Conservation (phyloP, 2,888 invertebrate genomes). For the Drosophila mimica region DNA sequence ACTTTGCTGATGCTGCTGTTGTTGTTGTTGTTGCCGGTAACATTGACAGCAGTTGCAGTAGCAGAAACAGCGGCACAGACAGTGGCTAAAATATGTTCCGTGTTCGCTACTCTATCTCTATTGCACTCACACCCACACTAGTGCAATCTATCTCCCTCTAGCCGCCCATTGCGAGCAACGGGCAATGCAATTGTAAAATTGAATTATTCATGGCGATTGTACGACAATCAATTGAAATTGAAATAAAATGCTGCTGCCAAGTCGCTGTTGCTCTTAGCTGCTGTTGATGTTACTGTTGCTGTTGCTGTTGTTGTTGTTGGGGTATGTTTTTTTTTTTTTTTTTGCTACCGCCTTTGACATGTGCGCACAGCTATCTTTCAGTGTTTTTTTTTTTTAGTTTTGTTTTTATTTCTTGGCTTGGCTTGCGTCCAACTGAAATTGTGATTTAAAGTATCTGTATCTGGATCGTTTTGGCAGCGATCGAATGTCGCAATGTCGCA, state of each 20-base stretch:
- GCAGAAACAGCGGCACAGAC: slow-evolving; percentile 42
- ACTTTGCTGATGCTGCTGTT: slow-evolving; percentile 27
- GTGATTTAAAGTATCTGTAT: slow-evolving; percentile 81
- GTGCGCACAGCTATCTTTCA: slow-evolving; percentile 77
- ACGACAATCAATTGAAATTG: slow-evolving; percentile 85
- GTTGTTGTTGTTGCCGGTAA: slow-evolving; percentile 34
- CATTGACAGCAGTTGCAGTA: slow-evolving; percentile 50
- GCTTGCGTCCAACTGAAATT: slow-evolving; percentile 76
- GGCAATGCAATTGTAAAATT: slow-evolving; percentile 78
- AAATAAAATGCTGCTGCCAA: slow-evolving; percentile 82
- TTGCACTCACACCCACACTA: slow-evolving; percentile 32
- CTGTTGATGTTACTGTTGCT: slow-evolving; percentile 43
- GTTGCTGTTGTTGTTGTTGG: slow-evolving; percentile 28
- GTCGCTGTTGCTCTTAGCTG: slow-evolving; percentile 41
- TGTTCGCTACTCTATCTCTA: slow-evolving; percentile 53
- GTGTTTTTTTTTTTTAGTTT: slow-evolving; percentile 33
- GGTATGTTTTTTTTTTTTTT: slow-evolving; percentile 38
- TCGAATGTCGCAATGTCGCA: slow-evolving; percentile 76
- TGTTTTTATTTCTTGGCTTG: slow-evolving; percentile 47
- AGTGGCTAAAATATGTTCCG: slow-evolving; percentile 75
- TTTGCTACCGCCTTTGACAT: slow-evolving; percentile 72
- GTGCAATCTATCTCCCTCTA: slow-evolving; percentile 52
- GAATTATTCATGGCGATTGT: slow-evolving; percentile 85
- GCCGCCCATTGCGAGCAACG: slow-evolving; percentile 47
- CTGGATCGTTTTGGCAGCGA: slow-evolving; percentile 80